phyloP scores from a whole-genome alignment of 2,113 vertebrate species.

The Myotis davidii region DNA sequence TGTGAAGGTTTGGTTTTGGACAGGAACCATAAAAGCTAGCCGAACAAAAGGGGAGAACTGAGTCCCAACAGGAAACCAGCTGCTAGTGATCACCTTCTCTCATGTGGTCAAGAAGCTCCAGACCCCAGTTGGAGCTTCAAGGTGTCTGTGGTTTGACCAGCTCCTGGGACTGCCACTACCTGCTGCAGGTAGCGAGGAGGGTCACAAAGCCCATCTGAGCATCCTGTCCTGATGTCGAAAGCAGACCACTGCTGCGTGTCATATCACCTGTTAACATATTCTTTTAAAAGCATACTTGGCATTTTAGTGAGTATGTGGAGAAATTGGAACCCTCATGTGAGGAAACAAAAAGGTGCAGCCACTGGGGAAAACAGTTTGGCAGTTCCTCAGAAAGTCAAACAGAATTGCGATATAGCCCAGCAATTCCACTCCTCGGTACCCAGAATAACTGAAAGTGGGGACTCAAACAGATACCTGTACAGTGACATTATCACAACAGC shows the following conservation, averaged over 20 bases:
- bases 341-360: background rate
- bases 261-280: background rate
- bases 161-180: background rate
- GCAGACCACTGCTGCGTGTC: background rate
- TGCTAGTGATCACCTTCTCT: background rate
- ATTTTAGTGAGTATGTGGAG: background rate
- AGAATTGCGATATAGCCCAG: background rate
- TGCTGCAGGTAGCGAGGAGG: background rate
- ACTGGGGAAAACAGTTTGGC: background rate
- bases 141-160: background rate
- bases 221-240: background rate
- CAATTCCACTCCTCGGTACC: background rate
- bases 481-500: background rate
- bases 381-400: background rate
- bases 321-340: background rate
- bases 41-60: background rate
- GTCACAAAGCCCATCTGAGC: background rate
- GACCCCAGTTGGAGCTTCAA: background rate
- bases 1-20: conserved; percentile 18
- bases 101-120: background rate
- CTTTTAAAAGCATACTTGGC: background rate
- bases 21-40: background rate
- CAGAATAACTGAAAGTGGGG: background rate
- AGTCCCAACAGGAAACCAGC: background rate
- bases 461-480: background rate